phyloP scores from a whole-genome alignment of 2,797 vertebrate species.

The Poecile montanus region DNA sequence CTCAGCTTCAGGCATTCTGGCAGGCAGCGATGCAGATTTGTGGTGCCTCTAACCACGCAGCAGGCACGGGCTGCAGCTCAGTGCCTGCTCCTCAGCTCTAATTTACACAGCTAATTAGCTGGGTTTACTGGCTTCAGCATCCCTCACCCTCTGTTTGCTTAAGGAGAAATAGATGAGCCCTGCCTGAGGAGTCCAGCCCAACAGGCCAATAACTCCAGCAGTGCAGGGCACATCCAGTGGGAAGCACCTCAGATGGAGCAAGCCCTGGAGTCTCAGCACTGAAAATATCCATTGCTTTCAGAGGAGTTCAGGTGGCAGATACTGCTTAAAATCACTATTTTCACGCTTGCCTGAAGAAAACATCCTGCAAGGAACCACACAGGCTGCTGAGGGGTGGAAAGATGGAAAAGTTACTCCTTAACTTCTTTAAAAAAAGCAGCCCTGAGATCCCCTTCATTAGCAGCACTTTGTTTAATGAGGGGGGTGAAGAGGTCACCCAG shows the following conservation, averaged over 20 bases:
- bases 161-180: conserved; percentile 26
- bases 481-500: neutral
- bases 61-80: neutral
- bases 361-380: neutral
- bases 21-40: conserved; percentile 30
- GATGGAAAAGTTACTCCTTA: neutral
- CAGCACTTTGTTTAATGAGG: neutral
- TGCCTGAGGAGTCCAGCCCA: neutral
- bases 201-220: neutral
- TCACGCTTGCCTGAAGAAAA: neutral
- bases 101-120: conserved; percentile 56
- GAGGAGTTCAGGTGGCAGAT: neutral
- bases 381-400: neutral
- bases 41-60: neutral
- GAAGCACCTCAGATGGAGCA: neutral
- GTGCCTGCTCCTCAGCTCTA: neutral
- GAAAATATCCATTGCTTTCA: fast-evolving
- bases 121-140: conserved; percentile 48
- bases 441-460: neutral
- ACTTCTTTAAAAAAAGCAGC: neutral
- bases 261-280: neutral
- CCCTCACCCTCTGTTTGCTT: conserved; percentile 2
- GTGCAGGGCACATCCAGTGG: neutral
- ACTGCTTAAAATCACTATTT: neutral
- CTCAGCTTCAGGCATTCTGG: neutral